Percentiles rank a stretch among this genome's conserved stretches.
phyloP scores from a whole-genome alignment of 2,113 vertebrate species.

The Grammomys surdaster region DNA sequence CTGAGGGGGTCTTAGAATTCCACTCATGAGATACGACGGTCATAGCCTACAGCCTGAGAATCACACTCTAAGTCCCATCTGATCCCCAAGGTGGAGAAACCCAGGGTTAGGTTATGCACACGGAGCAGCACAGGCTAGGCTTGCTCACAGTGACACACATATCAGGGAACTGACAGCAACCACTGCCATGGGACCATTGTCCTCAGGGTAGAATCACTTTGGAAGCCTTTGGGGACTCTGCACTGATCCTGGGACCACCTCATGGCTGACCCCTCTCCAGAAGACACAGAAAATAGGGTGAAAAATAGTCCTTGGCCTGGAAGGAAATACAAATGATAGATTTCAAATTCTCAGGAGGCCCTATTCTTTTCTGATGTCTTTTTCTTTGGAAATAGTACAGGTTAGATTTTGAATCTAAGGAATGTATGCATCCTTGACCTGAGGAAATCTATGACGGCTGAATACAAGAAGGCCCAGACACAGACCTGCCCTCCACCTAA shows the following conservation, averaged over 20 bases:
- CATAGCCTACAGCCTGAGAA: neutral
- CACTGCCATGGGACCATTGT: fast-evolving
- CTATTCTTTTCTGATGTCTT: neutral
- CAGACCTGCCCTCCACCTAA: neutral
- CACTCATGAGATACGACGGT: fast-evolving
- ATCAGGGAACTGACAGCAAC: too few relatives aligned
- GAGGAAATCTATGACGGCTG: neutral
- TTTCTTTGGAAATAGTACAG: neutral
- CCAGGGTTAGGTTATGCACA: fast-evolving
- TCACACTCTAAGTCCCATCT: too few relatives aligned
- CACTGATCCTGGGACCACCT: fast-evolving
- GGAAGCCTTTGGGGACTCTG: neutral
- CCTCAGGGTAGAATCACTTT: neutral
- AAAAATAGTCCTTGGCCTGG: neutral
- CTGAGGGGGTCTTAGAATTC: neutral
- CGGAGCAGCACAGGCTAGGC: too few relatives aligned
- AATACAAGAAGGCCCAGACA: neutral
- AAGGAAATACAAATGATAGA: neutral
- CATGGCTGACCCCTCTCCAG: neutral
- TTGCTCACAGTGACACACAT: fast-evolving
- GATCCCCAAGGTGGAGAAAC: neutral
- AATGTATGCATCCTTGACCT: neutral
- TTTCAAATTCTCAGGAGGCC: neutral
- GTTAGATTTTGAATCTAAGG: neutral
- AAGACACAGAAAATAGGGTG: neutral